A percentile compares a stretch with the other conserved stretches of the same genome.
phyloP scores from a whole-genome alignment of 2,888 invertebrate genomes.

The Cristatella mucedo region DNA sequence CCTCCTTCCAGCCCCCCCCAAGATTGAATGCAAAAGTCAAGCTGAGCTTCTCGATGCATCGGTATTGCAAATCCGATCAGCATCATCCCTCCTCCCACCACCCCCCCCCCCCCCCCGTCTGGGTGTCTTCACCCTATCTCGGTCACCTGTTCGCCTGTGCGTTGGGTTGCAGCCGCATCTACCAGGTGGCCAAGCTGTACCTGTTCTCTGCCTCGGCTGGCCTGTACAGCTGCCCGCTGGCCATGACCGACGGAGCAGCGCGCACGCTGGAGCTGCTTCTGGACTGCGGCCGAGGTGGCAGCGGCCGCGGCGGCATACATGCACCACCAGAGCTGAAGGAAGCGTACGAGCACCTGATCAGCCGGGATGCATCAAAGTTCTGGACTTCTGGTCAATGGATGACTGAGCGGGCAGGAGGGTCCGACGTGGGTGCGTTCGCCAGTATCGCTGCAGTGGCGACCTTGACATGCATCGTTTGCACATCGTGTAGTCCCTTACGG shows the following conservation, averaged over 20 bases:
- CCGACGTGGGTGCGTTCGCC: constrained; percentile 44
- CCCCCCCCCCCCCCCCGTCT: too few species aligned
- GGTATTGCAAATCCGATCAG: too few species aligned
- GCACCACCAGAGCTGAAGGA: constrained; percentile 17
- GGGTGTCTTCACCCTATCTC: too few species aligned
- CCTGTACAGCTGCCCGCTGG: constrained; percentile 44
- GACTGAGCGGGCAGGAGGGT: constrained; percentile 46
- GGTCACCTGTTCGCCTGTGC: too few species aligned
- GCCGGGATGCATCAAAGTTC: constrained; percentile 38
- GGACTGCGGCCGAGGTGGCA: neutral
- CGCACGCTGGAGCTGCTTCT: constrained; percentile 39
- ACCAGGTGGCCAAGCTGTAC: constrained; percentile 43
- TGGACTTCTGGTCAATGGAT: constrained; percentile 50
- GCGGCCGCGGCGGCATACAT: neutral
- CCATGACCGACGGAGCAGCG: constrained; percentile 48
- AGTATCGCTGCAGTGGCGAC: too few species aligned
- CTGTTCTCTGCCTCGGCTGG: constrained; percentile 43
- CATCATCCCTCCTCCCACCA: too few species aligned
- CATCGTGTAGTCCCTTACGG: too few species aligned
- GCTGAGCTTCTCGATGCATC: too few species aligned
- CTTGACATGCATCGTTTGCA: too few species aligned
- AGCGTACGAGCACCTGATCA: constrained; percentile 33
- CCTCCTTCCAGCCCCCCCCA: too few species aligned
- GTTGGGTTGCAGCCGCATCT: constrained; percentile 36
- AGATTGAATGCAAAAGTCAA: too few species aligned